phyloP scores from a whole-genome alignment of 2,888 invertebrate species.

The Bellardia pandia region DNA sequence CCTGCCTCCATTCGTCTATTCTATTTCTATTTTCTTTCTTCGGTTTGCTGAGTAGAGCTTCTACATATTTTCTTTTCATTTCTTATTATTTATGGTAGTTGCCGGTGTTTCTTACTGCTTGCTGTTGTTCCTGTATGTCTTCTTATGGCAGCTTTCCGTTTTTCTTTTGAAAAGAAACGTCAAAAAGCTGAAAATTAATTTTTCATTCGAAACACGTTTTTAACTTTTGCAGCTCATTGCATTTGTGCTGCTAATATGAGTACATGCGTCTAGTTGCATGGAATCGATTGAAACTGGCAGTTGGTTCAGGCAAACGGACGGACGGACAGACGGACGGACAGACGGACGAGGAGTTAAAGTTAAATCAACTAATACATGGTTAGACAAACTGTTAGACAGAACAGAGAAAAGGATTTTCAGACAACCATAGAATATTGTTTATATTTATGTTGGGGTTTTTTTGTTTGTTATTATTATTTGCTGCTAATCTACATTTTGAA shows the following conservation, averaged over 20 bases:
- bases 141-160: not conserved
- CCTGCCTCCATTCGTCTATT: not conserved
- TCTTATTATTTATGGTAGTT: constrained; percentile 20
- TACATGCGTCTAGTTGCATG: not conserved
- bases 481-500: not conserved
- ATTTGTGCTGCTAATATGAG: constrained; percentile 63
- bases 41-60: constrained; percentile 3
- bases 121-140: constrained; percentile 8
- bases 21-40: constrained; percentile 8
- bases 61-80: constrained; percentile 7
- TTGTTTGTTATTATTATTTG: constrained; percentile 40
- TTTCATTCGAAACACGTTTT: constrained; percentile 72
- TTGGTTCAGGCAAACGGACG: constrained; percentile 35
- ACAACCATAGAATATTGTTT: constrained; percentile 39
- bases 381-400: constrained; percentile 29
- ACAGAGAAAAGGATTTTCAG: constrained; percentile 27
- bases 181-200: constrained; percentile 68
- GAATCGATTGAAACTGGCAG: constrained; percentile 3
- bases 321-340: too few species aligned
- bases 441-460: constrained; percentile 26
- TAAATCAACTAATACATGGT: constrained; percentile 45
- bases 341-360: not conserved
- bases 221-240: constrained; percentile 70
- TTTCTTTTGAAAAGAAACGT: constrained; percentile 39
- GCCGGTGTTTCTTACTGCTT: constrained; percentile 14